Evolutionary conservation across 2,797 vertebrate genomes (phyloP), one percentile per base, ranked within the genome.

Genomic region (Crenuchus spilurus): DNA sequence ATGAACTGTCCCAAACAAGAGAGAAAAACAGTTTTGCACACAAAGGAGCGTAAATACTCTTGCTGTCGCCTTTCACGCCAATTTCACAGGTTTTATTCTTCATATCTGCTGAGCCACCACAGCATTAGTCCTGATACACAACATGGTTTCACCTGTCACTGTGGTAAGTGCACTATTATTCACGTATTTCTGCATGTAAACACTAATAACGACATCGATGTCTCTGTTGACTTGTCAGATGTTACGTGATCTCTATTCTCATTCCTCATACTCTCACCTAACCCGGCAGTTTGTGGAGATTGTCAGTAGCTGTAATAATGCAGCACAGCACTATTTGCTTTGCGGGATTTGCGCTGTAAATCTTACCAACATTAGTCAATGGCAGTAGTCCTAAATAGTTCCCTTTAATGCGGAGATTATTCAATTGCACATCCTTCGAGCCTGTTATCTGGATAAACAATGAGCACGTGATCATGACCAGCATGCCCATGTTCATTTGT

Each of bases 131-230:
- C 49, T 63, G 68, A 62, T 70, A 52, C 78, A 75, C 81, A 89
- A 72, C 30, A 94, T 94, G 93, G 93, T 94, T 75, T 94, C 93
- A 58, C 93, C 92, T 44, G 92, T 91, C 9, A 92, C 92, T 31
- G 93, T 94, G 87, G 93, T 94, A 78, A 91, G 93, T 90, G 67
- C 33, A 37, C 14, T 44, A 28, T 42, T 37, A 64, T 11, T 52
- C 26, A 16, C 42, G 20, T 48, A 9, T 49, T 49, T 18, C 20
- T n/a, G 13, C 20, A 13, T 3, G 11, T 14, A 42, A 42, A 42
- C 14, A 11, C 26, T 6, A 14, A 13, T 13, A 11, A 1, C 22
- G 13, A 3, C 24, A 6, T 1, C 8, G n/a, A n/a, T 22, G 7
- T 22, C 4, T 28, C 4, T 30, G n/a, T n/a, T n/a, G n/a, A n/a